Conservation (phyloP, 2,797 vertebrate genomes). For the Lagorchestes hirsutus region DNA sequence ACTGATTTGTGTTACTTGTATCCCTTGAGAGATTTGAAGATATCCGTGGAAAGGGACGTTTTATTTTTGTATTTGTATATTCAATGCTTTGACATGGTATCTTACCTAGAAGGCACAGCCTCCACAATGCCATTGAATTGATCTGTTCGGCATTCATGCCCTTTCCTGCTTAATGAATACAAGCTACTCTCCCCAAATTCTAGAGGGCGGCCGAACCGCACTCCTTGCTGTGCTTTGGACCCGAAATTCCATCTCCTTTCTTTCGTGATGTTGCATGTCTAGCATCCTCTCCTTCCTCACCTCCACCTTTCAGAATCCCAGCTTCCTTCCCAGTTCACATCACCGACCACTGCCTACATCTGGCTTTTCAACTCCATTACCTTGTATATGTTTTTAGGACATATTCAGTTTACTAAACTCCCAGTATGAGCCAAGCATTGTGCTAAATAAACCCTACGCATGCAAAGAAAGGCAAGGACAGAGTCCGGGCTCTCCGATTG, state of each 20-base stretch:
- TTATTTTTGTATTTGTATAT: no score
- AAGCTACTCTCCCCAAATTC: background rate
- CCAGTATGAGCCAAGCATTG: background rate
- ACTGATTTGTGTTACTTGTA: background rate
- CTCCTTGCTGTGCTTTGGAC: background rate
- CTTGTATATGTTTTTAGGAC: background rate
- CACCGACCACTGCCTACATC: no score
- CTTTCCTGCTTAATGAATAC: background rate
- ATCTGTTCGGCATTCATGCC: background rate
- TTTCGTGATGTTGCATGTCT: background rate
- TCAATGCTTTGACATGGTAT: background rate
- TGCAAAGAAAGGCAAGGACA: background rate
- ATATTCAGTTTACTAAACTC: no score
- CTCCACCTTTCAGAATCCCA: background rate
- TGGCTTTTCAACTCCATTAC: background rate
- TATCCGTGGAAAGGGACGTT: no score
- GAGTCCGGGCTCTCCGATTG: no score
- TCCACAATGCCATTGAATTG: background rate
- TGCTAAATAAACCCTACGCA: no score
- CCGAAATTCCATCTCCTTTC: background rate
- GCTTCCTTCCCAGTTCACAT: background rate
- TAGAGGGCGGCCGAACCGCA: background rate
- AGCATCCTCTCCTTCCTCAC: background rate
- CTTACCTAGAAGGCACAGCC: background rate
- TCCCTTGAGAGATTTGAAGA: background rate